Conservation (phyloP, 2,797 vertebrate species). For the Semotilus atromaculatus region DNA sequence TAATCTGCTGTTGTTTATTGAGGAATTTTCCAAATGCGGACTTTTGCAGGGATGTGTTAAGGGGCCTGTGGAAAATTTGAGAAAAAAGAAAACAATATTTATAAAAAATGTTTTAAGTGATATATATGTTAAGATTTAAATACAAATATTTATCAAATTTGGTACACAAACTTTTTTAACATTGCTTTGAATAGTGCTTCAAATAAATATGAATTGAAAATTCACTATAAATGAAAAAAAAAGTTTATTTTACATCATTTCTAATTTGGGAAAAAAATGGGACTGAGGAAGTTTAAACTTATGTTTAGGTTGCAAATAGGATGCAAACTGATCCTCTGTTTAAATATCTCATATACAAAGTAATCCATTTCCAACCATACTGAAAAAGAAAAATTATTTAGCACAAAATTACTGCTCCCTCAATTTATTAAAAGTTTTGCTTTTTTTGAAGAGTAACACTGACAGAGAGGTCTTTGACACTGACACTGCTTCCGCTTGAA, state of each 20-base stretch:
- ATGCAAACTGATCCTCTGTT: neutral
- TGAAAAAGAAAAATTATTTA: neutral
- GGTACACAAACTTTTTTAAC: neutral
- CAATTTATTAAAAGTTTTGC: neutral
- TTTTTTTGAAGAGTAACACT: neutral
- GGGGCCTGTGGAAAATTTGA: neutral
- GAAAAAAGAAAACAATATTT: neutral
- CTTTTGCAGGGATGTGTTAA: neutral
- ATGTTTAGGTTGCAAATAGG: neutral
- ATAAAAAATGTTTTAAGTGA: too few relatives aligned
- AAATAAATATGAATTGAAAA: neutral
- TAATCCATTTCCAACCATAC: neutral
- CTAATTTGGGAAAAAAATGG: neutral
- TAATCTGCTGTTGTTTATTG: slow-evolving; percentile 9
- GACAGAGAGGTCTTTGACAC: neutral
- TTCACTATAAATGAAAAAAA: neutral
- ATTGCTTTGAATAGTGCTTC: neutral
- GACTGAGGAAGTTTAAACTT: neutral
- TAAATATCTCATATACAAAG: neutral
- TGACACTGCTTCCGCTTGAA: neutral
- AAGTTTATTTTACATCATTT: neutral
- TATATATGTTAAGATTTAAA: neutral
- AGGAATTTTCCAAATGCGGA: neutral
- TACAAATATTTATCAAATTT: neutral
- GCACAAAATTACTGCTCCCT: neutral